Evolutionary conservation across 2,113 vertebrate genomes (phyloP), one percentile per base, ranked within the genome.

Genomic region (Pogona vitticeps): DNA sequence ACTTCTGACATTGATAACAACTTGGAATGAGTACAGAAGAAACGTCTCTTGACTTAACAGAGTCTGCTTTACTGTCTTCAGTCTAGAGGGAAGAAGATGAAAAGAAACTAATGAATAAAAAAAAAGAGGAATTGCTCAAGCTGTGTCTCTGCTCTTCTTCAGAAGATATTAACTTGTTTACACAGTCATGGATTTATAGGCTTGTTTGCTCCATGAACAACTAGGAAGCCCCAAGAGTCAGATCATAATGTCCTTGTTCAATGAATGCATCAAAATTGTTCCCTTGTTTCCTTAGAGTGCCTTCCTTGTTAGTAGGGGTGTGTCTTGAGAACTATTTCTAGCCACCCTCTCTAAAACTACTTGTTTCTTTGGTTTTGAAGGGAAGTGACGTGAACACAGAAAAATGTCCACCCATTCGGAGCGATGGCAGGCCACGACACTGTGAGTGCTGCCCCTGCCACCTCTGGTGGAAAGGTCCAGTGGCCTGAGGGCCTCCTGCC

Each of bases 1-100:
- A 72, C 83, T 94, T 84, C 67, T 59, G 28, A 79, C 84, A 92
- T 90, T 15, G 90, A 75, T 1, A 0, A 91, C 80, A 0, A 91
- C 80, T 84, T 67, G 91, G 80, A 92, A 77, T 36, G 84, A 71
- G 56, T 79, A 89, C 46, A 63, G 86, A 31, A 46, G 3, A 13
- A 17, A 9, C 13, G 68, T 21, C 91, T 68, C 82, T 68, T 90
- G 63, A 75, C 77, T 79, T 91, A 0, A 0, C 28, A 0, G 0
- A 14, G 59, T 80, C 78, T 84, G 2, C 68, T 46, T 36, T 81
- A 81, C 73, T 81, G 77, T 91, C 88, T 90, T 67, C 75, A 63
- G 3, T 71, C 73, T 58, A 77, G 82, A 90, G 86, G 28, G 58
- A 88, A 86, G 68, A 88, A 92, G 71, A 76, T 75, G 63, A 86